Evolutionary conservation across 2,797 vertebrate species (phyloP), one percentile per base, ranked within the genome.

Genomic region (Danio tinwini): DNA sequence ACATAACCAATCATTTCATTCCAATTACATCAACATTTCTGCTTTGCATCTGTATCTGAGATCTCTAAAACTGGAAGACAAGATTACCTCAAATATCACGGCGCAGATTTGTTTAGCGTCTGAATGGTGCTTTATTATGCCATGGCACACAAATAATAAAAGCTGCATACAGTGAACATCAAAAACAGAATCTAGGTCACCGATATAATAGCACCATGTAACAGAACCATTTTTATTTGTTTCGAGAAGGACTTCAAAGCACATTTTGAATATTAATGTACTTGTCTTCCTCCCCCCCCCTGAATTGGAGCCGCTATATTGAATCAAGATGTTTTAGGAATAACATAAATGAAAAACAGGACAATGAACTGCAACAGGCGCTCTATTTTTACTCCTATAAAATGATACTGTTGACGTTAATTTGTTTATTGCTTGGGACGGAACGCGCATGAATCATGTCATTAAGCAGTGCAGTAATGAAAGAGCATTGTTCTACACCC

Each of bases 161-260:
- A 82, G 84, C 85, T 86, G 75, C 81, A 81, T 84, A 76, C 80
- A 69, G 81, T 78, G 63, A 76, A 75, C 50, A 82, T 86, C 88
- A 86, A 77, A 83, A 75, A 83, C 44, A 45, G 67, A 86, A 88
- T 86, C 80, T 88, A 84, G 86, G 86, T 84, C 85, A 80, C 67
- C 82, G 80, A 83, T 78, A 81, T 82, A 86, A 83, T 86, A 82
- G 72, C 80, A 73, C 81, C 82, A 81, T 85, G 85, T 84, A 87
- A 82, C 61, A 73, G 62, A 62, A 74, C 63, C 42, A 17, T 86
- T 83, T 87, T 72, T 71, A 79, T 86, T 86, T 85, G 78, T 84
- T 82, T 83, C 86, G 82, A 85, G 87, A 81, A 70, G 77, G 62
- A 64, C 80, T 81, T 84, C 81, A 84, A 82, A 84, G 77, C 55